Conservation (phyloP, 2,797 vertebrate genomes). For the Bradypodion pumilum region DNA sequence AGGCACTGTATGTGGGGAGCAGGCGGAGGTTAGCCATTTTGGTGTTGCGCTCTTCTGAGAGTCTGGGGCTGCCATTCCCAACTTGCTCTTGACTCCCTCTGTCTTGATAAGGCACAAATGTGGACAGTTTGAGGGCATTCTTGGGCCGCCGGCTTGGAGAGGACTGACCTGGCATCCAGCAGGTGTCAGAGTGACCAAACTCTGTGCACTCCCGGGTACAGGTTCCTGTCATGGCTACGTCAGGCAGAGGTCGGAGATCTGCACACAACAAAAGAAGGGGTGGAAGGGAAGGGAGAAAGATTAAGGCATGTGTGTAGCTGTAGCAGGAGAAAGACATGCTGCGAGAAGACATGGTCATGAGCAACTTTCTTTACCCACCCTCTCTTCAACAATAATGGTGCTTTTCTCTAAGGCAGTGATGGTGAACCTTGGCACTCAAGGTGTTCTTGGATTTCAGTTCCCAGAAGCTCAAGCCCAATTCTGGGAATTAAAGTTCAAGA, state of each 20-base stretch:
- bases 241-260: constrained; percentile 96
- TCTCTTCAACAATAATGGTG: background rate
- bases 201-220: constrained; percentile 97
- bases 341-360: background rate
- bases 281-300: constrained; percentile 12
- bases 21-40: constrained; percentile 96
- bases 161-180: constrained; percentile 98
- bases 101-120: constrained; percentile 99
- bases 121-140: constrained; percentile 93
- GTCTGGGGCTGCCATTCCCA: constrained; percentile 93
- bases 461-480: too few species aligned
- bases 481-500: too few species aligned
- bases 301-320: background rate
- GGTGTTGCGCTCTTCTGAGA: constrained; percentile 91
- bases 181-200: constrained; percentile 96
- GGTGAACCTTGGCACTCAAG: too few species aligned
- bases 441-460: too few species aligned
- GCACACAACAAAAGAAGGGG: constrained; percentile 37
- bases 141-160: constrained; percentile 93
- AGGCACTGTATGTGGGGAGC: constrained; percentile 99
- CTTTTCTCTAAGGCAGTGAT: background rate
- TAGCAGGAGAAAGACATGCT: background rate
- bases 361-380: background rate
- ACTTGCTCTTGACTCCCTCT: constrained; percentile 91
- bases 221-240: constrained; percentile 98